These are phyloP conservation scores for Microdon myrmicae DNA, from an alignment of 2,888 invertebrate species.

Conservation along the genomic window DNA sequence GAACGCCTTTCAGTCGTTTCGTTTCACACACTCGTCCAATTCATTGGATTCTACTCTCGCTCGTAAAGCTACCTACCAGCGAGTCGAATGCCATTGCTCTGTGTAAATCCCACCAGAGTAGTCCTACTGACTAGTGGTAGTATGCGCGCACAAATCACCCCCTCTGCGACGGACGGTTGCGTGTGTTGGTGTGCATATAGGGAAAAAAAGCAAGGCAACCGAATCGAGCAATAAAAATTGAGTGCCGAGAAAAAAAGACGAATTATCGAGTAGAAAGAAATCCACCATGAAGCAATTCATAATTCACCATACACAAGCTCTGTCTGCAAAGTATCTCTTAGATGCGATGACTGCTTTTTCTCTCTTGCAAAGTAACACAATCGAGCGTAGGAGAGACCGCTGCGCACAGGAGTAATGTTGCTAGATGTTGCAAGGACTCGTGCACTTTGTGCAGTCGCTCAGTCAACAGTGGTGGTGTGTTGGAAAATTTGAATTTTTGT, in stretches of 20 bases:
- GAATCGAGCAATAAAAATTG: conserved; percentile 49
- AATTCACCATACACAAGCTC: conserved; percentile 24
- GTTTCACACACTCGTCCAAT: conserved; percentile 52
- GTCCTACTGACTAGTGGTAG: no score
- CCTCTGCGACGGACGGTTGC: conserved; percentile 26
- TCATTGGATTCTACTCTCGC: conserved; percentile 50
- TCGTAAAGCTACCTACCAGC: conserved; percentile 27
- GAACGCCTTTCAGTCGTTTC: conserved; percentile 48
- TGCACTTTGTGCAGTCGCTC: no score
- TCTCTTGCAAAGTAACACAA: neutral
- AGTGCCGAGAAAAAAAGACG: conserved; percentile 23
- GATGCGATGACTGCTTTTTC: neutral
- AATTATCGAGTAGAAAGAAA: conserved; percentile 14
- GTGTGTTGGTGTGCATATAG: conserved; percentile 34
- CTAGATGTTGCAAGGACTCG: no score
- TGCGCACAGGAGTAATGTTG: no score
- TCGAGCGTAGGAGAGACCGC: no score
- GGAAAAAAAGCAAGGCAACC: conserved; percentile 48
- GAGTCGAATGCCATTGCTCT: no score
- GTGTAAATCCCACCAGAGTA: no score
- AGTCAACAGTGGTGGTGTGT: no score
- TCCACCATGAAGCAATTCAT: conserved; percentile 24
- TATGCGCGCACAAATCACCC: no score
- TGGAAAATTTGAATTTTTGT: no score
- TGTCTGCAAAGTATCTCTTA: conserved; percentile 8